Base-by-base conservation (phyloP, 2,888 invertebrate genomes). In the Ommatoiulus sabulosus region DNA sequence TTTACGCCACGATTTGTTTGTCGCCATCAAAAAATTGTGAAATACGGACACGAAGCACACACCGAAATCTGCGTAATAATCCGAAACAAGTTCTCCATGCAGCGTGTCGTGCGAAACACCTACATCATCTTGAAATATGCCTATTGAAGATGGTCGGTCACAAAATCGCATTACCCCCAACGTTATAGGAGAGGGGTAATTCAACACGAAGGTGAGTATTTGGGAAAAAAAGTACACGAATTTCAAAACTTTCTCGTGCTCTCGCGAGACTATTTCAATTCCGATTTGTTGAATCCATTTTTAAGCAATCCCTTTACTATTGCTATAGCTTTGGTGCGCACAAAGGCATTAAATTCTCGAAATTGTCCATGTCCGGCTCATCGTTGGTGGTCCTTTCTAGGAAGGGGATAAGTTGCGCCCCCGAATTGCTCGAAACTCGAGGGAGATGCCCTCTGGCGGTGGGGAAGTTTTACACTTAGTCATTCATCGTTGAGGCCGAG, bases 321-420 rank as follows among this genome's bases (percentile, higher is more conserved):
- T 24, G 24, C 72, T 72, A 35, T 35, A 24, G 72, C n/a, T 24
- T 72, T 72, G 72, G 72, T 72, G 24, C 1, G 24, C 72, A 72
- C 72, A 72, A 72, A 72, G 72, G 72, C 72, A 72, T 72, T 72
- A 72, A 72, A 72, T 72, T 72, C 72, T 24, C 24, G 24, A 72
- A 24, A 72, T 24, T 72, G 72, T 72, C 72, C 72, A 72, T 72
- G 72, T 72, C 72, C 72, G 24, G 24, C 7, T 72, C 72, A 72
- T 72, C 72, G 72, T 72, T 72, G 72, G 72, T 72, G 72, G 72
- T 72, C 72, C 72, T 10, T 72, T 72, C 72, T 24, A 72, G 72
- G 72, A 72, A 72, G 10, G 72, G 72, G n/a, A 72, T 72, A 72
- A 5, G 10, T 24, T 24, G 72, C 72, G 12, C 72, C 72, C 24